A percentile compares a stretch with the other conserved stretches of the same genome.
These are phyloP conservation scores for Drosophila robusta DNA, from an alignment of 2,888 invertebrate genomes.

Conservation along the genomic window DNA sequence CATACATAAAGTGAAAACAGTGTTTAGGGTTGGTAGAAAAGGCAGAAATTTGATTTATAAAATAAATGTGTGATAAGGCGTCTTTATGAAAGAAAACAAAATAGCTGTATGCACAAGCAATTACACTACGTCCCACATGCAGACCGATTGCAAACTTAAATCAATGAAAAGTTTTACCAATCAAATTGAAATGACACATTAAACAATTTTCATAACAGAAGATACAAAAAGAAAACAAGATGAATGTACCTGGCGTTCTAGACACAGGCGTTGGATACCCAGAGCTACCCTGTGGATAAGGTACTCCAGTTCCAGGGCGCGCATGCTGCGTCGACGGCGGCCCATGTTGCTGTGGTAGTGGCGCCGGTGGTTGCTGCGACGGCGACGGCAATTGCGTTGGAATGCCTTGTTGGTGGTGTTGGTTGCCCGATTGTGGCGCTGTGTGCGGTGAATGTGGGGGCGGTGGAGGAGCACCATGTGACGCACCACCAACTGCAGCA, in stretches of 20 bases:
- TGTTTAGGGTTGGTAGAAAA: not conserved
- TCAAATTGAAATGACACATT: slow-evolving; percentile 21
- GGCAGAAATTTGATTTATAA: not conserved
- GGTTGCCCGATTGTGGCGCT: slow-evolving; percentile 55
- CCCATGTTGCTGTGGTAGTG: slow-evolving; percentile 70
- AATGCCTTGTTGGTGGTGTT: slow-evolving; percentile 53
- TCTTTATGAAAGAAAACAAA: not conserved
- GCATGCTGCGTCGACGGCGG: slow-evolving; percentile 69
- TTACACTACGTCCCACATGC: slow-evolving; percentile 42
- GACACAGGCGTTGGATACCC: slow-evolving; percentile 84
- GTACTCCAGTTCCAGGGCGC: slow-evolving; percentile 76
- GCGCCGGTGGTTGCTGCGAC: slow-evolving; percentile 52
- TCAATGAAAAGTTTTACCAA: slow-evolving; percentile 9
- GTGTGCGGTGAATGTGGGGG: slow-evolving; percentile 71
- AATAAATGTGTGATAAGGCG: slow-evolving; percentile 3
- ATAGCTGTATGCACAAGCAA: slow-evolving; percentile 14
- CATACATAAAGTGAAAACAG: not conserved
- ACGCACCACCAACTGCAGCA: slow-evolving; percentile 42
- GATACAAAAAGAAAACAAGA: slow-evolving; percentile 58
- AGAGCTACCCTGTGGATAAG: slow-evolving; percentile 85
- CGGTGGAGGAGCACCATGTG: slow-evolving; percentile 59
- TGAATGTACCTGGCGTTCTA: slow-evolving; percentile 85
- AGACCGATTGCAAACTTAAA: slow-evolving; percentile 28
- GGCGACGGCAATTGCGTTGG: slow-evolving; percentile 66
- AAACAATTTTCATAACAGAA: slow-evolving; percentile 39